Percentiles rank a stretch among this genome's conserved stretches.
Evolutionary conservation across 2,797 vertebrate genomes (phyloP).

Genomic region (Sebastes elongatus): DNA sequence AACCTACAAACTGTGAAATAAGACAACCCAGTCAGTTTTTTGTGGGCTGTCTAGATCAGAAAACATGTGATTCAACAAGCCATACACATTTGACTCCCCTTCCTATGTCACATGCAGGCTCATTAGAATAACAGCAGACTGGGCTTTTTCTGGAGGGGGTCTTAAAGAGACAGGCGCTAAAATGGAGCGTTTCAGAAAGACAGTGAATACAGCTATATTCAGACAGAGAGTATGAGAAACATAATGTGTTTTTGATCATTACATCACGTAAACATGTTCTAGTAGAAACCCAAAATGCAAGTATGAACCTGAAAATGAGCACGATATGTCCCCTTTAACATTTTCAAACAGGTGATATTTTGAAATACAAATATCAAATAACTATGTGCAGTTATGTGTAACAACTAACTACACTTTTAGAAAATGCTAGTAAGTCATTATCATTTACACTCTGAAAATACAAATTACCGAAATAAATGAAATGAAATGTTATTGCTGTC

Average conservation of each 20-base stretch:
- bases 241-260: not conserved
- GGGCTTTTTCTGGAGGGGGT: not conserved
- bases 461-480: not conserved
- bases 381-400: not conserved
- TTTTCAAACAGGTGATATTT: not conserved
- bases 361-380: not conserved
- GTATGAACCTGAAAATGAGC: not conserved
- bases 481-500: slow-evolving; percentile 14
- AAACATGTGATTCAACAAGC: no score
- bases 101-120: no score
- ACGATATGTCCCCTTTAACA: not conserved
- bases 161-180: not conserved
- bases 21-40: not conserved
- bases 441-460: not conserved
- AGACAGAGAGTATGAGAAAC: not conserved
- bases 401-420: not conserved
- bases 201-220: not conserved
- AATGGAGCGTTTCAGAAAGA: not conserved
- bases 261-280: not conserved
- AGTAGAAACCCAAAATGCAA: not conserved
- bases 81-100: no score
- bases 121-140: not conserved
- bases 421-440: not conserved
- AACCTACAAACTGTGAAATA: not conserved
- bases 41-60: no score